phyloP scores from a whole-genome alignment of 2,797 vertebrate species.

The Mus spretus region DNA sequence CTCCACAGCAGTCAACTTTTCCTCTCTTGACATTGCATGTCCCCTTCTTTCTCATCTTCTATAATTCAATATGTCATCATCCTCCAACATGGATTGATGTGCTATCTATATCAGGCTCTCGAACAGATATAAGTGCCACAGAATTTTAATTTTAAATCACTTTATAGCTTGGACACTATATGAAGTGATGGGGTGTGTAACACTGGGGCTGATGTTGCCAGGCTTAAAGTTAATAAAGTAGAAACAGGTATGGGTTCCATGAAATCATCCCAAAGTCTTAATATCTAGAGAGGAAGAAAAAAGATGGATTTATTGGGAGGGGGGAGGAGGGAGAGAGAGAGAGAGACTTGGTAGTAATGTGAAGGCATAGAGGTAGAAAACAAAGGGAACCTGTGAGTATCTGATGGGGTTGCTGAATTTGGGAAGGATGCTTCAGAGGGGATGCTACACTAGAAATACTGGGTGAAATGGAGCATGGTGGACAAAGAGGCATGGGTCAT shows the following conservation, averaged over 20 bases:
- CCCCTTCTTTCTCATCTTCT: not conserved
- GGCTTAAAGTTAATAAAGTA: not conserved
- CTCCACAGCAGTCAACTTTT: not conserved
- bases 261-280: not conserved
- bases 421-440: not conserved
- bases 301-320: not conserved
- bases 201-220: not conserved
- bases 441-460: not conserved
- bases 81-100: not conserved
- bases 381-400: not conserved
- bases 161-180: not conserved
- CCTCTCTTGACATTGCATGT: not conserved
- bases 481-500: rapidly evolving
- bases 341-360: not conserved
- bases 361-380: not conserved
- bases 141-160: not conserved
- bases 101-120: not conserved
- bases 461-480: not conserved
- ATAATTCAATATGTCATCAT: not conserved
- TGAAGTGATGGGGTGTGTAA: not conserved
- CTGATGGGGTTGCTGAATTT: not conserved
- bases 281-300: not conserved
- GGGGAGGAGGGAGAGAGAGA: not conserved
- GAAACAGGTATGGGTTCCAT: not conserved
- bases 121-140: not conserved